Conservation (phyloP, 2,888 invertebrate species). For the Parochlus steinenii region DNA sequence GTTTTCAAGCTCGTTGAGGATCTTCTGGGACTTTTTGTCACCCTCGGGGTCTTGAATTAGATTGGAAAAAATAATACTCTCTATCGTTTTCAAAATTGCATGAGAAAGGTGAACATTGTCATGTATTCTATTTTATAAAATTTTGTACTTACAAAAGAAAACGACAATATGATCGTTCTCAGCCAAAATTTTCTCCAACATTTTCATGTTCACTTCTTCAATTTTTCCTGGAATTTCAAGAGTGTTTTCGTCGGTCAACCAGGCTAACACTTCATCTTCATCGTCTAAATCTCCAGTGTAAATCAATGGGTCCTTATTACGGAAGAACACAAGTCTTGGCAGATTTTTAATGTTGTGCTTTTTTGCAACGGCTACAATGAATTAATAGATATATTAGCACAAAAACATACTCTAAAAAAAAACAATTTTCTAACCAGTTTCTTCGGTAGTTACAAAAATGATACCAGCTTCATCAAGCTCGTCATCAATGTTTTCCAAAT, state of each 20-base stretch:
- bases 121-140: constrained; percentile 5
- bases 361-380: constrained; percentile 53
- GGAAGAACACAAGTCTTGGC: constrained; percentile 76
- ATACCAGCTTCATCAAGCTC: constrained; percentile 86
- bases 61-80: constrained; percentile 3
- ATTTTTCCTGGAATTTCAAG: constrained; percentile 83
- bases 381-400: too few relatives aligned
- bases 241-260: constrained; percentile 83
- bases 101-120: constrained; percentile 3
- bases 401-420: too few relatives aligned
- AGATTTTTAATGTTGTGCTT: constrained; percentile 70
- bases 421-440: too few relatives aligned
- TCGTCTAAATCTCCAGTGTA: constrained; percentile 76
- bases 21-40: constrained; percentile 77
- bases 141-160: constrained; percentile 65
- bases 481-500: constrained; percentile 83
- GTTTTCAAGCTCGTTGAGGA: constrained; percentile 74
- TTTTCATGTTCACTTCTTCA: constrained; percentile 78
- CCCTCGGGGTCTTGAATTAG: constrained; percentile 58
- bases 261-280: constrained; percentile 78
- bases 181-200: constrained; percentile 77
- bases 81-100: constrained; percentile 1
- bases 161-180: constrained; percentile 82
- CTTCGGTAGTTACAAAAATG: constrained; percentile 86
- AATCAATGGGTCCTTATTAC: constrained; percentile 75